Conservation (phyloP, 2,113 vertebrate genomes). For the Crotalus viridis region DNA sequence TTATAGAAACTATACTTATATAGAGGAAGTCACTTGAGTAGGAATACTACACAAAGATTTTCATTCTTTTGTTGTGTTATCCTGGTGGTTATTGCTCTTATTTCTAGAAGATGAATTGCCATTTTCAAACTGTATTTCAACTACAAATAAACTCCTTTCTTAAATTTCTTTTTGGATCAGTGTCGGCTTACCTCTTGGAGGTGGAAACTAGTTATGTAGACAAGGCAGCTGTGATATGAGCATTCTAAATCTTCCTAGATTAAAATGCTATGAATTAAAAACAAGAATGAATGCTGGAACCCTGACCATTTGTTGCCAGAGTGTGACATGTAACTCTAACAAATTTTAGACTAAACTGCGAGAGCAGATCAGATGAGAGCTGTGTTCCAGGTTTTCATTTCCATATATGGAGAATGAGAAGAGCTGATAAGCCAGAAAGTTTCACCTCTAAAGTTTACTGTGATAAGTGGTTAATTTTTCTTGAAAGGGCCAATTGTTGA, state of each 20-base stretch:
- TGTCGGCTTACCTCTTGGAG: background rate
- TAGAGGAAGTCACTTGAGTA: background rate
- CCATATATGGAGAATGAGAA: slow-evolving; percentile 61
- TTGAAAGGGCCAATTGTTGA: slow-evolving; percentile 69
- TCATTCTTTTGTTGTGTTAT: background rate
- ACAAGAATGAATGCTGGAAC: slow-evolving; percentile 55
- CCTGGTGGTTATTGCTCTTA: background rate
- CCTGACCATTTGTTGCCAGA: slow-evolving; percentile 48
- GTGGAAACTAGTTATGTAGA: background rate
- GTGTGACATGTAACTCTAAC: slow-evolving; percentile 49
- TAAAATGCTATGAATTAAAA: slow-evolving; percentile 46
- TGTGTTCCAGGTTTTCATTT: slow-evolving; percentile 50
- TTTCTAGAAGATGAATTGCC: background rate
- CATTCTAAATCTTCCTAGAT: slow-evolving; percentile 16
- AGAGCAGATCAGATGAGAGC: slow-evolving; percentile 56
- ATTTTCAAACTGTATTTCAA: background rate
- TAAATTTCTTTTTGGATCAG: background rate
- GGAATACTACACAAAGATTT: background rate
- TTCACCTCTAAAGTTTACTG: slow-evolving; percentile 60
- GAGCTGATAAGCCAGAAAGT: slow-evolving; percentile 64
- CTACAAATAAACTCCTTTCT: background rate
- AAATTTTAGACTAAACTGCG: slow-evolving; percentile 54
- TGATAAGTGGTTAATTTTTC: slow-evolving; percentile 63
- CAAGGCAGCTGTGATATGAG: slow-evolving; percentile 38
- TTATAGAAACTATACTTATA: background rate